A percentile compares a stretch with the other conserved stretches of the same genome.
Conservation (phyloP, 2,113 vertebrate genomes). For the Chloropsis cyanopogon region DNA sequence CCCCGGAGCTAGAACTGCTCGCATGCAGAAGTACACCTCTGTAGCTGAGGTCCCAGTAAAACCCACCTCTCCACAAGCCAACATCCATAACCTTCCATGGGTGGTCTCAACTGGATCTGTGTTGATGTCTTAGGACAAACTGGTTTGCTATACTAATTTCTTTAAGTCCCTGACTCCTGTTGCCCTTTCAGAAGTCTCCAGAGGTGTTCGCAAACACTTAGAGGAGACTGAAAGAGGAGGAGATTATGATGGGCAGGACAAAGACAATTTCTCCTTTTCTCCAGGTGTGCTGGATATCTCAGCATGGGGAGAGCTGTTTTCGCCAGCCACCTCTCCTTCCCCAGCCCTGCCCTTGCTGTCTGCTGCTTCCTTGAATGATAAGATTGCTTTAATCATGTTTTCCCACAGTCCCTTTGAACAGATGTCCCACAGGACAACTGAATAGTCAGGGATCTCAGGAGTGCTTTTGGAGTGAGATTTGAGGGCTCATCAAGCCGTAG, state of each 20-base stretch:
- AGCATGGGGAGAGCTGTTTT: neutral
- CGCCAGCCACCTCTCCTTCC: neutral
- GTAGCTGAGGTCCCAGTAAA: neutral
- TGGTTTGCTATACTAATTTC: neutral
- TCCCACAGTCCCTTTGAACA: neutral
- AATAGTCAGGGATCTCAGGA: neutral
- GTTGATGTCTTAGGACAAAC: neutral
- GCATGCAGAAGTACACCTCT: neutral
- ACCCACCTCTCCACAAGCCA: neutral
- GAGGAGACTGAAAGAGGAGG: neutral
- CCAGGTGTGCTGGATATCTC: neutral
- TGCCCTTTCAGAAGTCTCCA: neutral
- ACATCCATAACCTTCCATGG: neutral
- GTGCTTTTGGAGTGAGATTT: neutral
- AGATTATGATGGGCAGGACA: neutral
- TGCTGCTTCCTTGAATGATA: neutral
- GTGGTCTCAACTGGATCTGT: neutral
- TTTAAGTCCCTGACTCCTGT: neutral
- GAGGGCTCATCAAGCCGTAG: neutral
- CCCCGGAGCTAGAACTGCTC: neutral
- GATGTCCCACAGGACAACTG: neutral
- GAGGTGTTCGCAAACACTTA: neutral
- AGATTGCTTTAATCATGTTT: neutral
- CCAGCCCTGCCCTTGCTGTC: neutral
- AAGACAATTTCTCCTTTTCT: neutral